Evolutionary conservation across 2,113 vertebrate genomes (phyloP).

Genomic region (Thunnus maccoyii): DNA sequence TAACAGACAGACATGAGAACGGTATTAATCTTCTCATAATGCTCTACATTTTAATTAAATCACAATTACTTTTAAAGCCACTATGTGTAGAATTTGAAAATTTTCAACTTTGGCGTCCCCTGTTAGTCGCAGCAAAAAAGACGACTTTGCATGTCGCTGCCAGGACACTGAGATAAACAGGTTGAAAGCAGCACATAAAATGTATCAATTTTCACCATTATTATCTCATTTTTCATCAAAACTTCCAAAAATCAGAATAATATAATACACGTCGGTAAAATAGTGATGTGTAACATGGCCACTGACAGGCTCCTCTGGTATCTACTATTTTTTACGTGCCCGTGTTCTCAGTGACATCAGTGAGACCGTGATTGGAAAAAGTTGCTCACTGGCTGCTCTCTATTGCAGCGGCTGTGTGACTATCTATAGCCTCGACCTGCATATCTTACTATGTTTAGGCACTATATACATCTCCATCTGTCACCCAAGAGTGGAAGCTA

Average conservation of each 20-base stretch:
- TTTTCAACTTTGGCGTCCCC: background rate
- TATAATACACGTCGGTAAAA: background rate
- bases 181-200: no score
- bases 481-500: slow-evolving; percentile 66
- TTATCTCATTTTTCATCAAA: no score
- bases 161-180: no score
- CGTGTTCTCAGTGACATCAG: slow-evolving; percentile 35
- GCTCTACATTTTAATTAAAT: background rate
- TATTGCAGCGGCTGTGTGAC: slow-evolving; percentile 43
- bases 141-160: no score
- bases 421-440: slow-evolving; percentile 76
- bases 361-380: slow-evolving; percentile 64
- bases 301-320: background rate
- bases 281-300: background rate
- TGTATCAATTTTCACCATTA: no score
- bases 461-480: slow-evolving; percentile 74
- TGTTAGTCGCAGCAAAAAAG: background rate
- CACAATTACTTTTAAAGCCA: background rate
- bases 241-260: no score
- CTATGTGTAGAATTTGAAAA: background rate
- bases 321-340: background rate
- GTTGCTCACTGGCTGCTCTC: slow-evolving; percentile 46
- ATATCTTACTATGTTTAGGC: slow-evolving; percentile 79
- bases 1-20: no score
- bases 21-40: no score